Percentiles rank a stretch among this genome's conserved stretches.
Evolutionary conservation across 2,888 invertebrate genomes (phyloP).

Genomic region (Cinara cedri): DNA sequence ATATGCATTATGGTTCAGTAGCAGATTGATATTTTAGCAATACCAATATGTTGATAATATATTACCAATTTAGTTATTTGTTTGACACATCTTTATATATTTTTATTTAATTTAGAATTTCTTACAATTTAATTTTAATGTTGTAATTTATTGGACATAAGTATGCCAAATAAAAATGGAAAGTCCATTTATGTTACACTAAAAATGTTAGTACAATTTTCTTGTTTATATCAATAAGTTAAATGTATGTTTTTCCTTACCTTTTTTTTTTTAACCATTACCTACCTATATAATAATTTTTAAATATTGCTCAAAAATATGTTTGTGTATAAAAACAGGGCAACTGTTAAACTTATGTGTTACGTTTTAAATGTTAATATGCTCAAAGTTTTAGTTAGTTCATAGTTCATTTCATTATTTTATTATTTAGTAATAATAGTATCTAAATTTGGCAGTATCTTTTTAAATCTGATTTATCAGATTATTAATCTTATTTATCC

Average conservation of each 20-base stretch:
- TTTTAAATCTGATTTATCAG: too few species aligned
- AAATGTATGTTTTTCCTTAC: conserved; percentile 28
- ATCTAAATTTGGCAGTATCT: conserved; percentile 9
- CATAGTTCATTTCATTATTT: conserved; percentile 23
- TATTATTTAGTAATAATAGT: conserved; percentile 24
- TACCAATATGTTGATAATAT: conserved; percentile 11
- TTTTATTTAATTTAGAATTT: conserved; percentile 33
- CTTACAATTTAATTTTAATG: conserved; percentile 17
- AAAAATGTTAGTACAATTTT: conserved; percentile 48
- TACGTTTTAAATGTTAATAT: conserved; percentile 29
- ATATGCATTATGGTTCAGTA: background rate
- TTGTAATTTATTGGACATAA: conserved; percentile 31
- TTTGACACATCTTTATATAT: conserved; percentile 31
- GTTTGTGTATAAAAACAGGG: conserved; percentile 34
- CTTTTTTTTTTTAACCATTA: conserved; percentile 18
- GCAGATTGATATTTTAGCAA: conserved; percentile 12
- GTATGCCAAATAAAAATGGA: background rate
- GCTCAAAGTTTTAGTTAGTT: conserved; percentile 50
- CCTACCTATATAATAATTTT: conserved; percentile 37
- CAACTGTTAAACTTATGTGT: conserved; percentile 35
- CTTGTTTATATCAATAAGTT: conserved; percentile 36
- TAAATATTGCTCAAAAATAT: conserved; percentile 49
- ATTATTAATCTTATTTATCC: too few species aligned
- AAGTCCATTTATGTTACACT: conserved; percentile 35
- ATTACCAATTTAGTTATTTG: conserved; percentile 36